Evolutionary conservation across 2,797 vertebrate species (phyloP).

Genomic region (Neopelma chrysocephalum): DNA sequence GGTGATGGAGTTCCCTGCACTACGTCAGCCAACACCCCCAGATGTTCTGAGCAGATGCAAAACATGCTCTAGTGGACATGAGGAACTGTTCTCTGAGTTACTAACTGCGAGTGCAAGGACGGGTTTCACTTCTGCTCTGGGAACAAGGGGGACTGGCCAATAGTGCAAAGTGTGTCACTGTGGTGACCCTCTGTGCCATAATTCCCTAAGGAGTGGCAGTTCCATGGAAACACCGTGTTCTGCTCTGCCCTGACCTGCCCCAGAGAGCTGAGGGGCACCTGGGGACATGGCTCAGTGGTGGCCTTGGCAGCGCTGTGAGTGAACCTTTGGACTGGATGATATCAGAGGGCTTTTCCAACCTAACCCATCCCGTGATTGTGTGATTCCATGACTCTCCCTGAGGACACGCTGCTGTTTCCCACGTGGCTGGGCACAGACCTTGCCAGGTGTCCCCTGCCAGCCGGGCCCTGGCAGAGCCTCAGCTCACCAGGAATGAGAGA

Average conservation of each 20-base stretch:
- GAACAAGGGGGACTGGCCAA: accelerated
- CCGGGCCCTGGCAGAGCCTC: background rate
- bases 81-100: background rate
- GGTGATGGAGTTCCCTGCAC: background rate
- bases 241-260: background rate
- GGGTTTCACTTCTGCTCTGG: background rate
- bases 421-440: accelerated
- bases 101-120: accelerated
- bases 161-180: background rate
- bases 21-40: background rate
- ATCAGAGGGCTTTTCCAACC: background rate
- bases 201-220: background rate
- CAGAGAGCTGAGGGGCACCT: background rate
- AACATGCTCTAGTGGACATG: accelerated
- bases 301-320: background rate
- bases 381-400: accelerated
- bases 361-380: accelerated
- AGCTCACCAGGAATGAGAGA: background rate
- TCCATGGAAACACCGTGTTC: background rate
- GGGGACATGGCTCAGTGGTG: background rate
- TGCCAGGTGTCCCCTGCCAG: background rate
- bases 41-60: background rate
- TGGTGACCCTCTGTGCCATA: background rate
- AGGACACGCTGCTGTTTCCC: accelerated
- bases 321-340: accelerated